phyloP scores from a whole-genome alignment of 2,113 vertebrate species.

The Gobio gobio region DNA sequence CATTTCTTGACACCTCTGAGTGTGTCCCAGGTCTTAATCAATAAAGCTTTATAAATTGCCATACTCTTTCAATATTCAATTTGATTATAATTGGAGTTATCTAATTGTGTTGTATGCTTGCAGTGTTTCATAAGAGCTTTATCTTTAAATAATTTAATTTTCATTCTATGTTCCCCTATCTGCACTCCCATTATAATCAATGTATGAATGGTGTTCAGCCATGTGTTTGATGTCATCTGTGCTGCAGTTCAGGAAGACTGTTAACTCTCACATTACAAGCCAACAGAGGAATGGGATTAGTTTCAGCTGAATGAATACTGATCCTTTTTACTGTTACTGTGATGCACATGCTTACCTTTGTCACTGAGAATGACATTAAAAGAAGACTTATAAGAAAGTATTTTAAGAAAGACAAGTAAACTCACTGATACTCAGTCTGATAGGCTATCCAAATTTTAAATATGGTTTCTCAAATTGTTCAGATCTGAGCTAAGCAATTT shows the following conservation, averaged over 20 bases:
- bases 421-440: background rate
- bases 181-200: constrained; percentile 28
- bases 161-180: constrained; percentile 34
- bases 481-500: background rate
- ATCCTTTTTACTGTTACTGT: background rate
- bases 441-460: background rate
- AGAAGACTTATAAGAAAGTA: background rate
- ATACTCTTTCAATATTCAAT: background rate
- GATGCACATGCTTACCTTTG: background rate
- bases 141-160: constrained; percentile 32
- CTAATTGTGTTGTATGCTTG: background rate
- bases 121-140: constrained; percentile 4
- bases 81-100: background rate
- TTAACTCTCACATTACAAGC: background rate
- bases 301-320: background rate
- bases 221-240: constrained; percentile 51
- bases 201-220: constrained; percentile 37
- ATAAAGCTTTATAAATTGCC: background rate
- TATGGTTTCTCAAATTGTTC: background rate
- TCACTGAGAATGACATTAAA: background rate
- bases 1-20: no score
- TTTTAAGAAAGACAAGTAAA: background rate
- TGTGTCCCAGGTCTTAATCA: no score
- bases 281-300: constrained; percentile 17
- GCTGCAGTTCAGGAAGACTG: constrained; percentile 50